Evolutionary conservation across 2,888 invertebrate genomes (phyloP), one percentile per base, ranked within the genome.

Genomic region (Agonopterix alstromeriana): DNA sequence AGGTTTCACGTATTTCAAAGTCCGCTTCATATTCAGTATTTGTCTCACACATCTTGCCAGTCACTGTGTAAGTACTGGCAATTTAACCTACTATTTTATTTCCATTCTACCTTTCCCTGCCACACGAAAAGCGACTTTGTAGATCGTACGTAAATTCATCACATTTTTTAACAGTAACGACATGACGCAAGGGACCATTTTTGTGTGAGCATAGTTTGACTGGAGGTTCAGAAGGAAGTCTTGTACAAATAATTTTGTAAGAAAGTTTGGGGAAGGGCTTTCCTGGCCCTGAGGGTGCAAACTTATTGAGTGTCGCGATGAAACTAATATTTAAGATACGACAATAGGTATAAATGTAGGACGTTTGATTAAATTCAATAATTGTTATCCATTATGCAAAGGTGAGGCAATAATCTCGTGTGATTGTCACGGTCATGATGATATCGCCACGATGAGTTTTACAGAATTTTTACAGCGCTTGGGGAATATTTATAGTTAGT

Each of bases 171-270:
- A 58, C 55, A 52, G 49, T 64, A 60, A 61, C 55, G 53, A 38
- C 44, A 10, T 43, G 43, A 45, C 67, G 46, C 61, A 58, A 73
- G 66, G 65, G 77, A 50, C 58, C 55, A 67, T 63, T 70, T 75
- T 77, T 59, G 69, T 58, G 56, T 73, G 65, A 54, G 56, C 52
- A 58, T 61, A 56, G 45, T 54, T 48, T 38, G 38, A 7, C 47
- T 42, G 45, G 50, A 47, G 50, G 55, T 56, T 60, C 55, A 47
- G 53, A 53, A 53, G 60, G 63, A 55, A 60, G 63, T 52, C 75
- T 76, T 77, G 80, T 79, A 79, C 78, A 80, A 83, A 85, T 82
- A 84, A 85, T 84, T 82, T 82, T 58, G 77, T 77, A 78, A 78
- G 77, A 80, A 83, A 74, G 80, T 83, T 47, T 73, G 70, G 70